phyloP scores from a whole-genome alignment of 2,113 vertebrate species.

The Limnothrissa miodon region DNA sequence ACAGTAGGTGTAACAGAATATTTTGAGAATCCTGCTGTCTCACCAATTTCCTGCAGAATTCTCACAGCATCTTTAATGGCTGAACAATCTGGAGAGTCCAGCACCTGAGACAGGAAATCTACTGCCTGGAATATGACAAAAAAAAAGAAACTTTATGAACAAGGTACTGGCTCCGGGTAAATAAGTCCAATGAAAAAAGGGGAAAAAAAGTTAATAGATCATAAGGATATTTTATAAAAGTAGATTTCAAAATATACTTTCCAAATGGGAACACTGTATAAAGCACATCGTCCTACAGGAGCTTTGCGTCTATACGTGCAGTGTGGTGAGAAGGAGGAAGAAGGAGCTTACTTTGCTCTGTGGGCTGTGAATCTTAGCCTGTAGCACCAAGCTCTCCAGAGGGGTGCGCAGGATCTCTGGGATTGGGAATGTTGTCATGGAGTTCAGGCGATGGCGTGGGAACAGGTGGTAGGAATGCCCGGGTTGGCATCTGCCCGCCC shows the following conservation, averaged over 20 bases:
- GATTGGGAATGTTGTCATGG: constrained; percentile 84
- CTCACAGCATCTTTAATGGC: constrained; percentile 84
- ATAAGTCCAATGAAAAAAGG: too few relatives aligned
- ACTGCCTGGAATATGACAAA: constrained; percentile 73
- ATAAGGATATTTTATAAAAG: too few relatives aligned
- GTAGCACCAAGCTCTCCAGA: constrained; percentile 91
- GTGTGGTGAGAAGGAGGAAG: too few relatives aligned
- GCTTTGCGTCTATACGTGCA: neutral
- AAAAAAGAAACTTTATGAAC: neutral
- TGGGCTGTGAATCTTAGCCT: constrained; percentile 94
- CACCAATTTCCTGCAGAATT: constrained; percentile 87
- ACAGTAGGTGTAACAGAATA: neutral
- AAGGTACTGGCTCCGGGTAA: too few relatives aligned
- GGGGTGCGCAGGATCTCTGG: constrained; percentile 94
- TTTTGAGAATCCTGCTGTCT: constrained; percentile 41
- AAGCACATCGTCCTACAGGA: neutral
- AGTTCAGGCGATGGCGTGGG: constrained; percentile 78
- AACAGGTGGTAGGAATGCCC: constrained; percentile 94
- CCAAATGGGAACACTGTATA: too few relatives aligned
- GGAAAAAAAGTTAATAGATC: too few relatives aligned
- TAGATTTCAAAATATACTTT: too few relatives aligned
- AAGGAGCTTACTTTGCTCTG: constrained; percentile 76
- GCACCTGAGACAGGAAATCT: constrained; percentile 91
- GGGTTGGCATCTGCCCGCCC: constrained; percentile 92
- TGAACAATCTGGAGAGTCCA: constrained; percentile 85